Conservation (phyloP, 2,797 vertebrate genomes). For the Gymnoscopelus microlampas region DNA sequence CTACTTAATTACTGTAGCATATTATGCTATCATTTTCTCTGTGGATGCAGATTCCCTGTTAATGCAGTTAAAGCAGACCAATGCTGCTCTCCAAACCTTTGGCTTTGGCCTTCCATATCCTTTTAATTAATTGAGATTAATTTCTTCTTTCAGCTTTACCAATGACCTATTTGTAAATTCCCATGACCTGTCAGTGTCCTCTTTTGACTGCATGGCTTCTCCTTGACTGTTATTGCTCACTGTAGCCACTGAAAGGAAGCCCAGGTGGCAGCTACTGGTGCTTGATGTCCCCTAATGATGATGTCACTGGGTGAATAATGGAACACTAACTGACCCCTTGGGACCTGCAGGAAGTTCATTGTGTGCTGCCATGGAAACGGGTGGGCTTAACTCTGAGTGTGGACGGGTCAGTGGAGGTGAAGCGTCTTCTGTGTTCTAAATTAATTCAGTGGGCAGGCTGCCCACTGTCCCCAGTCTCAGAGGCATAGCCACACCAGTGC, state of each 20-base stretch:
- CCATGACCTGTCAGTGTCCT: too few species aligned
- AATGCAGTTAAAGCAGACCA: too few species aligned
- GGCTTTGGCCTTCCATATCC: too few species aligned
- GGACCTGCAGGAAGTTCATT: slow-evolving; percentile 26
- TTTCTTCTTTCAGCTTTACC: too few species aligned
- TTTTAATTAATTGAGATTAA: too few species aligned
- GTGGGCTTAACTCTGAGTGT: slow-evolving; percentile 14
- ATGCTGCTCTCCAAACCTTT: too few species aligned
- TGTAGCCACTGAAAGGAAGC: not conserved
- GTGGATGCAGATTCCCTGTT: too few species aligned
- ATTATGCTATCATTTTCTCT: too few species aligned
- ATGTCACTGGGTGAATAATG: slow-evolving; percentile 26
- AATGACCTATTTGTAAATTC: too few species aligned
- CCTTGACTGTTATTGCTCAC: not conserved
- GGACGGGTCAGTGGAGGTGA: slow-evolving; percentile 19
- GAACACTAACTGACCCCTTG: slow-evolving; percentile 17
- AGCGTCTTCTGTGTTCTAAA: slow-evolving; percentile 30
- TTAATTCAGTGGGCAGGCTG: slow-evolving; percentile 39
- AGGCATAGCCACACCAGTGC: not conserved
- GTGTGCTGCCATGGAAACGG: slow-evolving; percentile 55
- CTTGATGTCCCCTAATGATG: slow-evolving; percentile 15
- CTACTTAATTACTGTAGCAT: too few species aligned
- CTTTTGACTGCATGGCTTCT: not conserved
- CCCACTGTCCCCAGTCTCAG: slow-evolving; percentile 5
- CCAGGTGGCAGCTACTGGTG: slow-evolving; percentile 4